These are phyloP conservation scores for Microplitis manilae DNA, from an alignment of 2,888 invertebrate species.

Conservation along the genomic window DNA sequence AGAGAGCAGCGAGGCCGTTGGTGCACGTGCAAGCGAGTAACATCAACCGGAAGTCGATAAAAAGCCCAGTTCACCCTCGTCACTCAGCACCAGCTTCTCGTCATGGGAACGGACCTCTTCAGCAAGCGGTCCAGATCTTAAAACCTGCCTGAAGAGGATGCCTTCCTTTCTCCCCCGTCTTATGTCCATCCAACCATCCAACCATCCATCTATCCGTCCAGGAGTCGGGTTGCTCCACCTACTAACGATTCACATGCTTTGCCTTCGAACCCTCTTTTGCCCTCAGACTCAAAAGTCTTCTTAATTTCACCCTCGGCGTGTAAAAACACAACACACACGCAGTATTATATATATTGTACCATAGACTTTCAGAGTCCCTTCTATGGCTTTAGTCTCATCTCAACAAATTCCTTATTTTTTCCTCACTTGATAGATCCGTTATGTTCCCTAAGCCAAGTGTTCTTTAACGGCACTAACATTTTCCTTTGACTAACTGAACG, in stretches of 20 bases:
- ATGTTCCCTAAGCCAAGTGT: constrained; percentile 14
- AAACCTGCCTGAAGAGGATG: constrained; percentile 61
- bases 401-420: constrained; percentile 29
- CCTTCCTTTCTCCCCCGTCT: constrained; percentile 48
- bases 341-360: not conserved
- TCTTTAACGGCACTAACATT: constrained; percentile 34
- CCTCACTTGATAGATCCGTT: constrained; percentile 32
- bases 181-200: constrained; percentile 11
- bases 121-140: constrained; percentile 59
- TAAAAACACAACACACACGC: constrained; percentile 35
- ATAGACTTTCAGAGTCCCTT: not conserved
- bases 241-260: constrained; percentile 39
- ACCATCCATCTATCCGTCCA: constrained; percentile 10
- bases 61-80: constrained; percentile 71
- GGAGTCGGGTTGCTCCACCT: constrained; percentile 39
- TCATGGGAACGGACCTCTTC: constrained; percentile 68
- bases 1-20: constrained; percentile 58
- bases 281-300: constrained; percentile 26
- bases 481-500: constrained; percentile 27
- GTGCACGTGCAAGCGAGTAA: constrained; percentile 69
- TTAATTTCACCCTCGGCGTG: constrained; percentile 42
- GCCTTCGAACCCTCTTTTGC: constrained; percentile 31
- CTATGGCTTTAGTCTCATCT: constrained; percentile 36
- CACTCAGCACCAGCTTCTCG: constrained; percentile 69
- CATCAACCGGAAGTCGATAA: constrained; percentile 72